These are phyloP conservation scores for Mimachlamys varia DNA, from an alignment of 2,888 invertebrate species.

Conservation along the genomic window DNA sequence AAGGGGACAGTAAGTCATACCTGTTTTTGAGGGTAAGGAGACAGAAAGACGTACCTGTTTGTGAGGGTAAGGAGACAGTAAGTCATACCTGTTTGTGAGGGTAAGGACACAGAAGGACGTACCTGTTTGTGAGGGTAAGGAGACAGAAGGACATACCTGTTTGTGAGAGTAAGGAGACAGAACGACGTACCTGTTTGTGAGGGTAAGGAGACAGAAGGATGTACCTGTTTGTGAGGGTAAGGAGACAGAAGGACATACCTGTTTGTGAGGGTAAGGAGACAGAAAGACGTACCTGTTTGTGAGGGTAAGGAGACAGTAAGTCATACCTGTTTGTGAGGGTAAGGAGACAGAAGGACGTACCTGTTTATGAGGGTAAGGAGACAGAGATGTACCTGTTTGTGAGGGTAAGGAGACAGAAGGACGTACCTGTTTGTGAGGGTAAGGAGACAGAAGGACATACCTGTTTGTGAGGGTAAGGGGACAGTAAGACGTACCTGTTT, in stretches of 20 bases:
- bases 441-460: conserved; percentile 85
- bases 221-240: conserved; percentile 90
- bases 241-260: not conserved
- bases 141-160: not conserved
- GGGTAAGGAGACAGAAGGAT: conserved; percentile 41
- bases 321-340: not conserved
- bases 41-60: not conserved
- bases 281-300: not conserved
- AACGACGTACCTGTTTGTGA: conserved; percentile 89
- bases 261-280: not conserved
- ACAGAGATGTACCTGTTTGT: not conserved
- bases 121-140: not conserved
- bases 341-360: not conserved
- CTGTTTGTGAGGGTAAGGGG: conserved; percentile 91
- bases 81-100: not conserved
- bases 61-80: not conserved
- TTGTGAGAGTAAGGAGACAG: not conserved
- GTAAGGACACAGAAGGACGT: not conserved
- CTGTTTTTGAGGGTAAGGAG: not conserved
- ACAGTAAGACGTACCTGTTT: not conserved
- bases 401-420: not conserved
- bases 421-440: not conserved
- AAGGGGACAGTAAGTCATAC: not conserved
- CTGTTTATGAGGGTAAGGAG: not conserved
- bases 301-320: not conserved